Conservation (phyloP, 1,140 invertebrate genomes). For the Neodiprion virginianus region DNA sequence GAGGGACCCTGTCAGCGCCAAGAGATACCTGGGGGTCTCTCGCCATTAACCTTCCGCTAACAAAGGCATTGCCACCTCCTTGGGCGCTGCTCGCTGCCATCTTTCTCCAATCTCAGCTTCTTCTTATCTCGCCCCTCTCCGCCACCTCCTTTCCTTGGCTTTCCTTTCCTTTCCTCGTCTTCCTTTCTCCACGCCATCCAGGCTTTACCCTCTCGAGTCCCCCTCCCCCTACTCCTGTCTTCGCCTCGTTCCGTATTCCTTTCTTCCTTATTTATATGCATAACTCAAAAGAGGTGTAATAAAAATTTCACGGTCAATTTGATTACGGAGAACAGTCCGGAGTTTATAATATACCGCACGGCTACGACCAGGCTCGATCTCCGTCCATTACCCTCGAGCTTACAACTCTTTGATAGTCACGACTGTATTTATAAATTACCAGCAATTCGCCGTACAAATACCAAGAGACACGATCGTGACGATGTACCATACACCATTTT, state of each 20-base stretch:
- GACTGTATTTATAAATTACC: no score
- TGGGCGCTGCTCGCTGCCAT: constrained; percentile 20
- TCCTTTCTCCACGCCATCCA: neutral
- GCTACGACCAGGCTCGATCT: no score
- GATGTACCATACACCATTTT: no score
- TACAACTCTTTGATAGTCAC: no score
- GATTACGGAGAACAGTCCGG: neutral
- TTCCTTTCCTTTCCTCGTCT: neutral
- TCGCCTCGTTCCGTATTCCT: constrained; percentile 31
- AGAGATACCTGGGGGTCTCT: constrained; percentile 43
- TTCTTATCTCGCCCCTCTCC: neutral
- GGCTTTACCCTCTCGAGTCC: no score
- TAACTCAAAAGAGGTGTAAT: constrained; percentile 58
- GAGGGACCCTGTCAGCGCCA: constrained; percentile 48
- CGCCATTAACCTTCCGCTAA: constrained; percentile 55
- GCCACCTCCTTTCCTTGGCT: neutral
- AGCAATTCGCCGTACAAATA: no score
- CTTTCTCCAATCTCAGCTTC: constrained; percentile 5
- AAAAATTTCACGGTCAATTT: constrained; percentile 51
- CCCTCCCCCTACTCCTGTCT: constrained; percentile 20
- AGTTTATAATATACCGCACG: neutral
- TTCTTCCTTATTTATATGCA: constrained; percentile 58
- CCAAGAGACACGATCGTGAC: no score
- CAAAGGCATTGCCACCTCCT: constrained; percentile 53
- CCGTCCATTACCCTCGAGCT: no score